These are phyloP conservation scores for Thalassophryne amazonica DNA, from an alignment of 2,797 vertebrate species.

Conservation along the genomic window DNA sequence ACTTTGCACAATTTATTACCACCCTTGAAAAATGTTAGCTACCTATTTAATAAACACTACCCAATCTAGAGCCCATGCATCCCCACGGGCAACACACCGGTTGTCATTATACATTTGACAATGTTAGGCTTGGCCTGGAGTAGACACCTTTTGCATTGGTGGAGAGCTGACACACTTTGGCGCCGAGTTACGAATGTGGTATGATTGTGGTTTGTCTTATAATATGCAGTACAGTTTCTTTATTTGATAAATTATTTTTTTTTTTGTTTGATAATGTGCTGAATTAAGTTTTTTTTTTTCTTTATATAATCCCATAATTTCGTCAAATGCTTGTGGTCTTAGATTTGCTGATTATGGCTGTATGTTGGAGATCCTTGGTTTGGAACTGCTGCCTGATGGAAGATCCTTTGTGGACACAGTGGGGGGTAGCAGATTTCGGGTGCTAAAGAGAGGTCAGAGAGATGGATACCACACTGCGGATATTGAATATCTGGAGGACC, in stretches of 20 bases:
- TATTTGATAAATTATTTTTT: neutral
- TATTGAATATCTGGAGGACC: conserved; percentile 87
- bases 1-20: no score
- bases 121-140: no score
- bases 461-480: conserved; percentile 92
- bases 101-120: no score
- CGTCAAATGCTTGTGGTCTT: neutral
- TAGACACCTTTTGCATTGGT: no score
- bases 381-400: conserved; percentile 84
- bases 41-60: no score
- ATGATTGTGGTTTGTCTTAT: no score
- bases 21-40: no score
- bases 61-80: no score
- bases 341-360: conserved; percentile 91
- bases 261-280: neutral
- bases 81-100: no score
- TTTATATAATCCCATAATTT: neutral
- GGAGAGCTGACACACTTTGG: no score
- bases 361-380: conserved; percentile 83
- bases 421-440: conserved; percentile 83
- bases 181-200: no score
- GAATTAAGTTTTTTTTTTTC: no score
- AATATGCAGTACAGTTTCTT: neutral
- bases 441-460: conserved; percentile 82
- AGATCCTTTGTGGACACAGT: conserved; percentile 86